These are phyloP conservation scores for Margarornis squamiger DNA, from an alignment of 2,797 vertebrate species.

Conservation along the genomic window DNA sequence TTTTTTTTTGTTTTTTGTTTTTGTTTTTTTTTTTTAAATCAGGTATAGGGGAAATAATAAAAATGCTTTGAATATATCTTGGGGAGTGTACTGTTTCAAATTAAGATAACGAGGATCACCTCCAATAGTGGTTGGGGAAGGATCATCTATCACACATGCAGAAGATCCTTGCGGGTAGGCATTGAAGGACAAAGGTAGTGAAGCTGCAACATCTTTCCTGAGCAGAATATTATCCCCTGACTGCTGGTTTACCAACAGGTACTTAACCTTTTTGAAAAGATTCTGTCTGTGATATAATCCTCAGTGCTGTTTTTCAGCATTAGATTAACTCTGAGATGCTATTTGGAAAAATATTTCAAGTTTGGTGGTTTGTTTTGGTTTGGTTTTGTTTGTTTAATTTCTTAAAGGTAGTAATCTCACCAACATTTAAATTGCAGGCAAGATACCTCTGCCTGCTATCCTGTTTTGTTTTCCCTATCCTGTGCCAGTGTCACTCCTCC, in stretches of 20 bases:
- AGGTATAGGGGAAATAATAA: not conserved
- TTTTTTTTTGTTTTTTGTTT: not conserved
- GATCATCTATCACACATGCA: not conserved
- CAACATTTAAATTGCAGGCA: not conserved
- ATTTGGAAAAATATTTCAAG: not conserved
- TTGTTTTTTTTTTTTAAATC: not conserved
- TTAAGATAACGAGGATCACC: not conserved
- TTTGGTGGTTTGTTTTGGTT: too few relatives aligned
- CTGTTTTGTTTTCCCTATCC: not conserved
- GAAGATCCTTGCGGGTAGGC: not conserved
- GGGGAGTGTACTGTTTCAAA: not conserved
- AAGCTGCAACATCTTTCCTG: not conserved
- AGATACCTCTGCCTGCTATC: not conserved
- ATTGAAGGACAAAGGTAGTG: not conserved
- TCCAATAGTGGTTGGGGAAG: not conserved
- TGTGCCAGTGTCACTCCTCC: not conserved
- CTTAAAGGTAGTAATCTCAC: not conserved
- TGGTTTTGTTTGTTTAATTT: too few relatives aligned
- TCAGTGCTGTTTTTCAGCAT: not conserved
- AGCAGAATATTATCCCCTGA: not conserved
- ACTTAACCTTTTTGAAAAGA: not conserved
- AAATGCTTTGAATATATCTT: not conserved
- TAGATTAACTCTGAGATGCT: not conserved
- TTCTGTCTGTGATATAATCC: not conserved
- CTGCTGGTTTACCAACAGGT: not conserved